A percentile compares a stretch with the other conserved stretches of the same genome.
These are phyloP conservation scores for Regulus satrapa DNA, from an alignment of 2,113 vertebrate genomes.

Conservation along the genomic window DNA sequence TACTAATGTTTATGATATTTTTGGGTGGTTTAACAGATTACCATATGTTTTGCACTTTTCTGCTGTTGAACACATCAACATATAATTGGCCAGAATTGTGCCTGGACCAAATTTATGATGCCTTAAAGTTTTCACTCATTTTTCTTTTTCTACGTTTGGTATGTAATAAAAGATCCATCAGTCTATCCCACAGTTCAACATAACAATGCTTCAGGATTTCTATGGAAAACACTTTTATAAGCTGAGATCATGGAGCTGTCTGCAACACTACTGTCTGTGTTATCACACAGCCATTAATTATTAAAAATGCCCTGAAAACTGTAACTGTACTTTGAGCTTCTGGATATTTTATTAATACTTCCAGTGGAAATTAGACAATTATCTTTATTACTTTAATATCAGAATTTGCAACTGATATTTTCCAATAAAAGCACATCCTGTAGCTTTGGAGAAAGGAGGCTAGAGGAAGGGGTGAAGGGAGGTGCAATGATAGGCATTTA, in stretches of 20 bases:
- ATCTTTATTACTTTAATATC: slow-evolving; percentile 17
- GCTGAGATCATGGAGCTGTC: background rate
- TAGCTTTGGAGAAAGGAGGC: background rate
- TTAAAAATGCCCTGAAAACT: slow-evolving; percentile 17
- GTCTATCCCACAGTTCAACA: background rate
- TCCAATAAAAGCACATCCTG: background rate
- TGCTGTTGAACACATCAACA: background rate
- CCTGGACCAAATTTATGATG: background rate
- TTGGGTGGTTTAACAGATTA: background rate
- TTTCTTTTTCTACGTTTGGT: background rate
- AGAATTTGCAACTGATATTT: background rate
- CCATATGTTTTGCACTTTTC: background rate
- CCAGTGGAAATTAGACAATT: slow-evolving; percentile 1
- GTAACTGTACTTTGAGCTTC: background rate
- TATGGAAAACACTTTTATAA: background rate
- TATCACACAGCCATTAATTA: slow-evolving; percentile 16
- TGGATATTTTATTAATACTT: slow-evolving; percentile 8
- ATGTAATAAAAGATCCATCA: background rate
- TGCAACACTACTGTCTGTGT: background rate
- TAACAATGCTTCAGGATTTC: background rate
- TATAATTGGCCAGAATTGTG: background rate
- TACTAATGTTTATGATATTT: background rate
- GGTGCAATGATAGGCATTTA: background rate
- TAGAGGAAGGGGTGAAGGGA: background rate
- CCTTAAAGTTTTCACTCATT: background rate